Percentiles rank a stretch among this genome's conserved stretches.
These are phyloP conservation scores for Oconnorella tubifera DNA, from an alignment of 2,888 invertebrate genomes.

Conservation along the genomic window DNA sequence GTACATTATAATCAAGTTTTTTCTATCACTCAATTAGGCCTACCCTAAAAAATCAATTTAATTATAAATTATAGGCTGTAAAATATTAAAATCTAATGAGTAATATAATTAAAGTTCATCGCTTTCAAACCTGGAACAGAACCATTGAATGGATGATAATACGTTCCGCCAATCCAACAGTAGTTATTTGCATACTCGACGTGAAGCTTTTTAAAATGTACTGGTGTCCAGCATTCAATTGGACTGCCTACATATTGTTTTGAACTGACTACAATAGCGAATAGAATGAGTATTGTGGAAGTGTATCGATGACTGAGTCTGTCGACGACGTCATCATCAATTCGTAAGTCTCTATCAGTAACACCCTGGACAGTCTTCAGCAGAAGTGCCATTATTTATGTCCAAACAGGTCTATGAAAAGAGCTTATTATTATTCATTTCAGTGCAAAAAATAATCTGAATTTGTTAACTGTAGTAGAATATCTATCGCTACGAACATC, in stretches of 20 bases:
- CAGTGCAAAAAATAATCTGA: too few relatives aligned
- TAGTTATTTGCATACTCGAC: constrained; percentile 37
- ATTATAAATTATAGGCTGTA: too few relatives aligned
- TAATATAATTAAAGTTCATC: too few relatives aligned
- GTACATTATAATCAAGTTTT: too few relatives aligned
- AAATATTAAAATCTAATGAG: too few relatives aligned
- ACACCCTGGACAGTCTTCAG: neutral
- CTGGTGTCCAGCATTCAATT: constrained; percentile 38
- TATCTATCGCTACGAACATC: too few relatives aligned
- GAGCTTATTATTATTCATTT: too few relatives aligned
- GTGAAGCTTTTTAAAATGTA: constrained; percentile 33
- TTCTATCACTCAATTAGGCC: too few relatives aligned
- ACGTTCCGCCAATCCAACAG: constrained; percentile 38
- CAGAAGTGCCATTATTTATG: neutral
- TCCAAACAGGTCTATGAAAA: too few relatives aligned
- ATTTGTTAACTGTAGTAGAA: too few relatives aligned
- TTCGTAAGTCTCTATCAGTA: constrained; percentile 7
- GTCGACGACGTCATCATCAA: constrained; percentile 35
- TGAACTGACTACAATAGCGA: constrained; percentile 33
- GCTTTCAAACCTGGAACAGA: neutral
- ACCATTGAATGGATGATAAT: constrained; percentile 8
- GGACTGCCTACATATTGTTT: constrained; percentile 37
- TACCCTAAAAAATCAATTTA: too few relatives aligned
- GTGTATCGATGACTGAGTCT: constrained; percentile 34
- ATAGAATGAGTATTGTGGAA: constrained; percentile 30